Evolutionary conservation across 1,140 invertebrate genomes (phyloP), one percentile per base, ranked within the genome.

Genomic region (Drosophila erecta): DNA sequence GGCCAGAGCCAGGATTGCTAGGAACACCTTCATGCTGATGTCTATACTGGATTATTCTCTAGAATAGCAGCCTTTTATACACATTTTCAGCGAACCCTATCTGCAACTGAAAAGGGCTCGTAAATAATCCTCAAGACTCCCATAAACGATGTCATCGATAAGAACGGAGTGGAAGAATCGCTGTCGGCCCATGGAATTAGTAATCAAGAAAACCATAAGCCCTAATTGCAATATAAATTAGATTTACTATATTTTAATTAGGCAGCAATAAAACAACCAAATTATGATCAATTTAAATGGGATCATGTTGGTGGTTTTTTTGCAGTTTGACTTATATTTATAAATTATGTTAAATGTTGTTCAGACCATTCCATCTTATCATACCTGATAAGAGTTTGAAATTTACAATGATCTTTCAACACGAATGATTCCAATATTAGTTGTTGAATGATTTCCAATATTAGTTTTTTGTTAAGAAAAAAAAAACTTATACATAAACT

Each of bases 11-110:
- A 69, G 40, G 14, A 69, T 69, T 65, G 65, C 51, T 43, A 70
- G 35, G 50, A 69, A 69, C 65, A 69, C 65, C 65, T 69, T 69
- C 65, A 69, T 84, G 50, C 71, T 79, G 53, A 41, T 89, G 55
- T 57, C 56, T 15, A 59, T 47, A 43, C 65, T 83, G 54, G 69
- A 41, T 53, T 54, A 64, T n/a, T 20, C 33, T 15, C 56, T 4
- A 24, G 51, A 56, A 11, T 30, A 50, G 51, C 38, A 0, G 24
- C 64, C 64, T 53, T 65, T 69, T 69, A 69, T 65, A 65, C 37
- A 15, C 17, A 7, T 3, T 11, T 7, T 33, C 10, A n/a, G 3
- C 8, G 12, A 20, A 11, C n/a, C 24, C 7, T 64, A 69, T 64
- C 59, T 37, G 11, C 6, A 11, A 22, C n/a, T n/a, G 12, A 6